These are phyloP conservation scores for Sepioteuthis lessoniana DNA, from an alignment of 2,888 invertebrate genomes.

Conservation along the genomic window DNA sequence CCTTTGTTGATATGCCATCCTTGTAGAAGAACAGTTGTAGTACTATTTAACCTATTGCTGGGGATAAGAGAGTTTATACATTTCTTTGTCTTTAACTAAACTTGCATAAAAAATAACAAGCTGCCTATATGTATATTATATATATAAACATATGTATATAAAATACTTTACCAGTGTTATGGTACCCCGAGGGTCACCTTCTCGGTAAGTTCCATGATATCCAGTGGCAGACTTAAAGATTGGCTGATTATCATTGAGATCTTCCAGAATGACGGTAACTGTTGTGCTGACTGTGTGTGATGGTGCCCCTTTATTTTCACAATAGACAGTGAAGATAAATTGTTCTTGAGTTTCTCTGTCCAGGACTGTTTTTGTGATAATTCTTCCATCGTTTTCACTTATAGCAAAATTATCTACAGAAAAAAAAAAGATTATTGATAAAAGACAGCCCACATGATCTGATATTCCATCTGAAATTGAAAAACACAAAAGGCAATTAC, in stretches of 20 bases:
- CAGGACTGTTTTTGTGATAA: neutral
- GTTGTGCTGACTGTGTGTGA: constrained; percentile 51
- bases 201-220: constrained; percentile 49
- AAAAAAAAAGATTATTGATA: neutral
- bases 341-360: constrained; percentile 45
- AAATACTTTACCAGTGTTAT: constrained; percentile 39
- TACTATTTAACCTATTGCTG: no score
- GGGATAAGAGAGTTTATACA: no score
- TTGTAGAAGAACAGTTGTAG: no score
- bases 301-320: constrained; percentile 53
- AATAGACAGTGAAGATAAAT: constrained; percentile 54
- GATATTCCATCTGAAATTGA: no score
- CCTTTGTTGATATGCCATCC: no score
- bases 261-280: constrained; percentile 55
- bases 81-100: no score
- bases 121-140: no score
- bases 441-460: neutral
- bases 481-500: no score
- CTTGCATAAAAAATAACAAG: no score
- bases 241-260: constrained; percentile 94
- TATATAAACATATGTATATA: neutral
- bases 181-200: constrained; percentile 8
- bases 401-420: constrained; percentile 34
- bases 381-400: neutral
- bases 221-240: constrained; percentile 80